Conservation (phyloP, 1,140 invertebrate species). For the Uloborus diversus region DNA sequence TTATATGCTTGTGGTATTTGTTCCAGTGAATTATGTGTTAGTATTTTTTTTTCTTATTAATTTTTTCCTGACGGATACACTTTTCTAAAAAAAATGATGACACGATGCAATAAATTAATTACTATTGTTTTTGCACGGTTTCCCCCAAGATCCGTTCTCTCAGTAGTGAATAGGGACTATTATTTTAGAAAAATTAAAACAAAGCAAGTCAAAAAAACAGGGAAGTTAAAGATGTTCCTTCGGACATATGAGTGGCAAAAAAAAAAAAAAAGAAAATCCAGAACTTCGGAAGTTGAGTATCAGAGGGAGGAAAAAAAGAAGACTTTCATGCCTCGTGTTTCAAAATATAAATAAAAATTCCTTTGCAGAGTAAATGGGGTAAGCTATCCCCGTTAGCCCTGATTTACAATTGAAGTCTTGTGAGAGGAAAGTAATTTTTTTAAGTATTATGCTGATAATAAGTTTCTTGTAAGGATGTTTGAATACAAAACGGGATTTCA, state of each 20-base stretch:
- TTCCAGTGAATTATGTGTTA: too few relatives aligned
- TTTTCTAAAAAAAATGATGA: too few relatives aligned
- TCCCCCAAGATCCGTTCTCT: neutral
- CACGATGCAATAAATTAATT: slow-evolving; percentile 20
- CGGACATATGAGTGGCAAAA: neutral
- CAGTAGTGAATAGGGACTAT: neutral
- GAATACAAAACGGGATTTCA: slow-evolving; percentile 14
- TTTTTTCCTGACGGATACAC: too few relatives aligned
- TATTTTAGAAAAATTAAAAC: slow-evolving; percentile 1
- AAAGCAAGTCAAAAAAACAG: slow-evolving; percentile 9
- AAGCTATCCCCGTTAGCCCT: slow-evolving; percentile 1
- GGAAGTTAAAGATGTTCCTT: slow-evolving; percentile 15
- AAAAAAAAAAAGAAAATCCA: slow-evolving; percentile 1
- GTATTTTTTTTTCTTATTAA: too few relatives aligned
- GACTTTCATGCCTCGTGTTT: neutral
- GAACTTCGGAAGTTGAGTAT: slow-evolving; percentile 27
- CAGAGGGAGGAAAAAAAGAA: slow-evolving; percentile 5
- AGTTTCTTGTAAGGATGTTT: slow-evolving; percentile 21
- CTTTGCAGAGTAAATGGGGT: neutral
- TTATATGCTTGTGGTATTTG: too few relatives aligned
- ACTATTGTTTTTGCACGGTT: slow-evolving; percentile 28
- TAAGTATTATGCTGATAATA: slow-evolving; percentile 19
- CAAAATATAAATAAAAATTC: neutral
- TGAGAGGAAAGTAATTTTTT: neutral
- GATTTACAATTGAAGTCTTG: neutral